Percentiles rank a stretch among this genome's conserved stretches.
phyloP scores from a whole-genome alignment of 1,140 invertebrate species.

The Chymomyza costata region DNA sequence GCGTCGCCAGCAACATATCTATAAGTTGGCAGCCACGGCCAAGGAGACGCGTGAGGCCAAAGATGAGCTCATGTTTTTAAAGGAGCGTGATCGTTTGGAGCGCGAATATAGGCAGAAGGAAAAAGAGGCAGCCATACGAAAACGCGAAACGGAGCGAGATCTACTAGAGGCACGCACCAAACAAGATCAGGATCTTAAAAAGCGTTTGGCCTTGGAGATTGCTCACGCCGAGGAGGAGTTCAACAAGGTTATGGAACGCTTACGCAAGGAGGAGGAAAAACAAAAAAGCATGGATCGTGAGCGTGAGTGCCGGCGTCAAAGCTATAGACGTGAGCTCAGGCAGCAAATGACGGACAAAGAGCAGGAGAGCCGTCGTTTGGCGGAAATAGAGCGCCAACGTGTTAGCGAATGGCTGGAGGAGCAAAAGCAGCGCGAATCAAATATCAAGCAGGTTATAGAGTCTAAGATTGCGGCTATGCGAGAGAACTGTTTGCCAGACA shows the following conservation, averaged over 20 bases:
- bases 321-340: slow-evolving; percentile 60
- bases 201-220: slow-evolving; percentile 78
- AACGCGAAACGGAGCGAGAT: slow-evolving; percentile 76
- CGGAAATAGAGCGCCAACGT: slow-evolving; percentile 75
- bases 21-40: slow-evolving; percentile 73
- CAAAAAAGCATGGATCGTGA: slow-evolving; percentile 70
- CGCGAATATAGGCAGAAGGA: slow-evolving; percentile 77
- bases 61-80: slow-evolving; percentile 77
- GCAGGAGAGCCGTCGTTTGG: slow-evolving; percentile 76
- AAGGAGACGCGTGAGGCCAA: slow-evolving; percentile 74
- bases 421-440: slow-evolving; percentile 77
- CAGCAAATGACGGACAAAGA: slow-evolving; percentile 81
- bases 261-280: slow-evolving; percentile 76
- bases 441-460: slow-evolving; percentile 78
- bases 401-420: slow-evolving; percentile 79
- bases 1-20: slow-evolving; percentile 75
- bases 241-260: slow-evolving; percentile 75
- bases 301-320: slow-evolving; percentile 39
- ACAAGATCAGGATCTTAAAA: slow-evolving; percentile 75
- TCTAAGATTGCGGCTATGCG: slow-evolving; percentile 79
- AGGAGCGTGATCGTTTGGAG: slow-evolving; percentile 78
- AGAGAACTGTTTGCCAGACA: slow-evolving; percentile 73
- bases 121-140: slow-evolving; percentile 76
- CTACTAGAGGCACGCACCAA: slow-evolving; percentile 75
- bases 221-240: slow-evolving; percentile 80